Percentiles rank a stretch among this genome's conserved stretches.
Conservation (phyloP, 2,113 vertebrate genomes). For the Ahaetulla prasina region DNA sequence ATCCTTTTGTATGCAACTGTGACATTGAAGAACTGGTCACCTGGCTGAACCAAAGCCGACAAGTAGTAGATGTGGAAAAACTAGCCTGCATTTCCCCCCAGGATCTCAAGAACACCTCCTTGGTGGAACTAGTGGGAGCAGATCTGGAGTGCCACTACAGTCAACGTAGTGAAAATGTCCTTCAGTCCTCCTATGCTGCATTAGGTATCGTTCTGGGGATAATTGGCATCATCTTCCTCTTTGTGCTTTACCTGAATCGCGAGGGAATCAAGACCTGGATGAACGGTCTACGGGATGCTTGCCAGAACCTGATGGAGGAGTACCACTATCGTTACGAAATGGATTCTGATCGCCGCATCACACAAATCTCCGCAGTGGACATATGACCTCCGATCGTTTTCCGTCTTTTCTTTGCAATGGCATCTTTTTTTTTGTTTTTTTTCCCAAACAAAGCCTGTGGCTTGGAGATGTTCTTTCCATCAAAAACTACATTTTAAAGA, state of each 20-base stretch:
- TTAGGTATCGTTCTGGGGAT: constrained; percentile 73
- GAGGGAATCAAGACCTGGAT: constrained; percentile 75
- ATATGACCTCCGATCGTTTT: constrained; percentile 45
- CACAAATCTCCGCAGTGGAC: constrained; percentile 54
- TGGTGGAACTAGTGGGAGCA: constrained; percentile 46
- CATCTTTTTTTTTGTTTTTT: neutral
- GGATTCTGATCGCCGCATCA: constrained; percentile 69
- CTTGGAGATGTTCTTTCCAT: neutral
- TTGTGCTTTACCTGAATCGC: constrained; percentile 78
- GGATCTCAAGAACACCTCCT: constrained; percentile 34
- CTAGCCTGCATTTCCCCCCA: constrained; percentile 63
- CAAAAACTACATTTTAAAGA: neutral
- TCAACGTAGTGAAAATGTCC: constrained; percentile 53
- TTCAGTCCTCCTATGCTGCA: constrained; percentile 75
- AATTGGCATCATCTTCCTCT: constrained; percentile 75
- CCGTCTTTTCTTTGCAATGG: no score
- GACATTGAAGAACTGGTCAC: constrained; percentile 57
- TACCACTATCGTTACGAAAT: constrained; percentile 76
- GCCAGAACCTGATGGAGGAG: constrained; percentile 70
- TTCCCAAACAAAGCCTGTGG: neutral
- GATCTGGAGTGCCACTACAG: constrained; percentile 62
- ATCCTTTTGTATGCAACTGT: constrained; percentile 72
- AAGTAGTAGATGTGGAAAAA: constrained; percentile 57
- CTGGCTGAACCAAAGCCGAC: constrained; percentile 68
- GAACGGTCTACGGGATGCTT: constrained; percentile 65